Conservation (phyloP, 2,888 invertebrate species). For the Tenthredo mesomela region DNA sequence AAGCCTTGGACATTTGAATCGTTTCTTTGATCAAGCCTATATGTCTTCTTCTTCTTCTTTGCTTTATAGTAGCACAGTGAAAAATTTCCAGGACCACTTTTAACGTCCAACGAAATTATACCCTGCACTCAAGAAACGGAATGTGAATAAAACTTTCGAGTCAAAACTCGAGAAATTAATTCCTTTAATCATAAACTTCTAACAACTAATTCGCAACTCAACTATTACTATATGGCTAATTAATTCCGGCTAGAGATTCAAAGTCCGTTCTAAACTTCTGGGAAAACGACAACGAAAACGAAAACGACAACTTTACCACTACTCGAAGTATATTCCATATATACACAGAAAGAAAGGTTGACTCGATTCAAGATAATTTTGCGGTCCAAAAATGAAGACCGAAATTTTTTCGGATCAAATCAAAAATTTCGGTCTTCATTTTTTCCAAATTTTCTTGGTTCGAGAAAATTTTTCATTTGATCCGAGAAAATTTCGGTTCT, state of each 20-base stretch:
- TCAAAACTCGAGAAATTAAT: slow-evolving; percentile 7
- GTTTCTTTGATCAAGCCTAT: slow-evolving; percentile 1
- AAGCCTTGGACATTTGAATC: neutral
- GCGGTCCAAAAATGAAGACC: too few species aligned
- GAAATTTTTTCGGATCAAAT: too few species aligned
- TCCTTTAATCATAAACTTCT: neutral
- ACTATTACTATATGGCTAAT: neutral
- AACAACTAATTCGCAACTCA: neutral
- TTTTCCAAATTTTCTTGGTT: too few species aligned
- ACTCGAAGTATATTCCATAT: too few species aligned
- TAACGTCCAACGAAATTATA: neutral
- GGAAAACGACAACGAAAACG: neutral
- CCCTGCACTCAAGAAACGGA: neutral
- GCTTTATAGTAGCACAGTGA: too few species aligned
- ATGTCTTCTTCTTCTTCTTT: neutral
- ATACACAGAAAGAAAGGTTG: too few species aligned
- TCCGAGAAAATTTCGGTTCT: too few species aligned
- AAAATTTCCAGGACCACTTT: neutral
- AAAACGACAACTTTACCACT: neutral
- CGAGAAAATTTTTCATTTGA: too few species aligned
- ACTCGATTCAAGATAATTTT: too few species aligned
- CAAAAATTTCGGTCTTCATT: too few species aligned
- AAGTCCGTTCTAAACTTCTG: neutral
- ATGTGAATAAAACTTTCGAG: neutral
- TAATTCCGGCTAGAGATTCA: neutral